phyloP scores from a whole-genome alignment of 2,797 vertebrate species.

The Lerista edwardsae region DNA sequence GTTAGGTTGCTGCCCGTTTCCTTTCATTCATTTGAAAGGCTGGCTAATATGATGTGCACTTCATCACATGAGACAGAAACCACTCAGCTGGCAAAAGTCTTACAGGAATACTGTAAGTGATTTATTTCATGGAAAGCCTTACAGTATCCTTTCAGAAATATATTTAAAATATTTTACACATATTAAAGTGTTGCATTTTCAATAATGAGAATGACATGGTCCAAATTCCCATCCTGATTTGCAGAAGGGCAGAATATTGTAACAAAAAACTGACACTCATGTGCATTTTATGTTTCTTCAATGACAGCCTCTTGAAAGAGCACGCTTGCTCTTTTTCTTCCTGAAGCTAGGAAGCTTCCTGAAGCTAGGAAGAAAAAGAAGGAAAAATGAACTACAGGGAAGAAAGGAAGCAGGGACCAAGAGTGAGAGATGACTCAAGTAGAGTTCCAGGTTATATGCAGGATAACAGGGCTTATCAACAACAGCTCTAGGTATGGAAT shows the following conservation, averaged over 20 bases:
- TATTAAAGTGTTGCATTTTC: not conserved
- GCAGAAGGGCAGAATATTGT: not conserved
- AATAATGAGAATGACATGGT: not conserved
- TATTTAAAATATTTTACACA: no score
- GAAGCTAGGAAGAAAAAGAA: not conserved
- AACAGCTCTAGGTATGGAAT: not conserved
- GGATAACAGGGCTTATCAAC: not conserved
- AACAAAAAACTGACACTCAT: not conserved
- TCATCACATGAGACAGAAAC: not conserved
- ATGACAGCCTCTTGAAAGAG: not conserved
- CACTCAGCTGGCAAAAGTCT: not conserved
- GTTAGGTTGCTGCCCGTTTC: not conserved
- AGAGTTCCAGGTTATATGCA: not conserved
- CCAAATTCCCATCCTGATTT: not conserved
- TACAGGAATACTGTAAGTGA: not conserved
- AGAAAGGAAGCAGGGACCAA: not conserved
- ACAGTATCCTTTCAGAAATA: not conserved
- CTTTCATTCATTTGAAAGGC: not conserved
- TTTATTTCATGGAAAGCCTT: not conserved
- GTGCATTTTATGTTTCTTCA: not conserved
- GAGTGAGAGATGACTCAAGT: not conserved
- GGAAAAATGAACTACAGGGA: not conserved
- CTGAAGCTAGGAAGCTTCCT: not conserved
- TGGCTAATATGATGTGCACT: not conserved
- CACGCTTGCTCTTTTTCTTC: not conserved